These are phyloP conservation scores for Ostrea denselamellosa DNA, from an alignment of 1,140 invertebrate genomes.

Conservation along the genomic window DNA sequence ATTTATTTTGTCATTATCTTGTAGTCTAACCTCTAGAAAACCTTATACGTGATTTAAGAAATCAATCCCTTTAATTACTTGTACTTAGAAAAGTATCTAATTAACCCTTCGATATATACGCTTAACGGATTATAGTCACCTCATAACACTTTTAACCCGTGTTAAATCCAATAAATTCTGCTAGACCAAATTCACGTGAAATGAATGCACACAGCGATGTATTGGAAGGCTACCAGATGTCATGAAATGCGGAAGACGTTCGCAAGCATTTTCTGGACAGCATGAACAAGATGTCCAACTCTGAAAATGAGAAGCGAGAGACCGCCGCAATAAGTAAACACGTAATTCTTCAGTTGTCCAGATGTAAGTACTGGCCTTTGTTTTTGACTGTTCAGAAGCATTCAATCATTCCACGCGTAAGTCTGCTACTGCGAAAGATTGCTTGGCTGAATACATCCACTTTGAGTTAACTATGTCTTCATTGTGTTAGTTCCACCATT, in stretches of 20 bases:
- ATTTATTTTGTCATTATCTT: background rate
- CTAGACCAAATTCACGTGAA: background rate
- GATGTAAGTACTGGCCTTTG: conserved; percentile 18
- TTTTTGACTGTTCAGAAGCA: conserved; percentile 7
- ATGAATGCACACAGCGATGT: background rate
- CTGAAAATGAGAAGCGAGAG: background rate
- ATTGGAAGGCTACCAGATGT: background rate
- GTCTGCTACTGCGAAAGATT: background rate
- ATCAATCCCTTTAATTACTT: background rate
- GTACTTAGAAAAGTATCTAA: conserved; percentile 5
- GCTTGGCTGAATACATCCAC: background rate
- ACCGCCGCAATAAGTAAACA: background rate
- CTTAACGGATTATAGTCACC: background rate
- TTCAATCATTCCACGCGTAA: background rate
- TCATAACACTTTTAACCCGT: background rate
- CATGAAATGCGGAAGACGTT: background rate
- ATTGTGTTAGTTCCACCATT: background rate
- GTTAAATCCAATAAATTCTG: background rate
- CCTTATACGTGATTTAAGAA: background rate
- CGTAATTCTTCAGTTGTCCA: conserved; percentile 18
- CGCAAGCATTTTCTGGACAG: background rate
- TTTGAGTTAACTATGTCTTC: background rate
- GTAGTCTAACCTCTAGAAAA: background rate
- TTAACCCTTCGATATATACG: background rate
- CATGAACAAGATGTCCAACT: background rate